Base-by-base conservation (phyloP, 1,140 invertebrate species). In the Nephila pilipes region DNA sequence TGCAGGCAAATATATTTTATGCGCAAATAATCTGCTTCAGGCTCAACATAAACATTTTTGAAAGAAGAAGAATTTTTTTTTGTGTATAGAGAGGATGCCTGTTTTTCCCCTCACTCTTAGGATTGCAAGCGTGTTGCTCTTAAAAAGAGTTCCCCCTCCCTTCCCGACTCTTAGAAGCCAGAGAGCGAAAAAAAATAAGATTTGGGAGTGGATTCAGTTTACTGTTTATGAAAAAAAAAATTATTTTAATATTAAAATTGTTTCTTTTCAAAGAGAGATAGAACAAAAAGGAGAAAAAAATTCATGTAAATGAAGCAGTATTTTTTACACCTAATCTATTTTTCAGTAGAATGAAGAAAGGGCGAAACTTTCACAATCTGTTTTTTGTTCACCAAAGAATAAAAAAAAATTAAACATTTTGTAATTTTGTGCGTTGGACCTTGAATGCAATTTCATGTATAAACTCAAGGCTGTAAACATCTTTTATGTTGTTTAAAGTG, bases 301-400 rank as follows among this genome's bases (percentile, higher is more conserved):
- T 32, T 75, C 16, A 75, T 75, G 69, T 29, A 75, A 75, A 75
- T 75, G 69, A 75, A 75, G 69, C 32, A 6, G 69, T 18, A 36
- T 75, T 75, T 65, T 75, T 75, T 75, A 36, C 32, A 75, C 29
- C 29, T 75, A 75, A 75, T 75, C 69, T 75, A 75, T 75, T 75
- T 75, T 75, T 75, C 69, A 75, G 10, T 5, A 32, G 69, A 75
- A 32, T 22, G 1, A 16, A 60, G 58, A 20, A 60, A 60, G 14
- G n/a, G 20, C 2, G 2, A 75, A 18, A 75, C 32, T 75, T 75
- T 75, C 18, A 18, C 29, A 36, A 14, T 65, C 12, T 18, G 4
- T 18, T 22, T 20, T 18, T 75, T 32, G 0, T 75, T 75, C 29
- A 36, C 16, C 4, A 22, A 36, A 36, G 16, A 32, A 75, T 5